These are phyloP conservation scores for Hiodon tergisus DNA, from an alignment of 2,113 vertebrate species.

Conservation along the genomic window DNA sequence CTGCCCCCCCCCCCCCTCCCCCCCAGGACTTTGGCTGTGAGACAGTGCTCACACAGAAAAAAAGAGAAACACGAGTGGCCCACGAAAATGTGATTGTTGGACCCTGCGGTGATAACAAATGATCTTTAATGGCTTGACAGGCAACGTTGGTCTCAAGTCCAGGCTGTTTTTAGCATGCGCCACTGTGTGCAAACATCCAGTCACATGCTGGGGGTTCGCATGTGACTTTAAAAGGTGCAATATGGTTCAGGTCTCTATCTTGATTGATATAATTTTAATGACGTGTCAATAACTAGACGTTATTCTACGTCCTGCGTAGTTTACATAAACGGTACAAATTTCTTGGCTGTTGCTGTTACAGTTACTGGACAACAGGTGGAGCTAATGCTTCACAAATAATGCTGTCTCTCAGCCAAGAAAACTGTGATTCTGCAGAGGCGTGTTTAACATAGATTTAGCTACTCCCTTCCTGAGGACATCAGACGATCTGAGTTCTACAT, in stretches of 20 bases:
- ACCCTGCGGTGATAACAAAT: neutral
- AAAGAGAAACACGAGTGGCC: neutral
- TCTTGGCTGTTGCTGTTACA: neutral
- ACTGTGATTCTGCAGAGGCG: neutral
- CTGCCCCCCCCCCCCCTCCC: neutral
- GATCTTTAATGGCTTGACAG: neutral
- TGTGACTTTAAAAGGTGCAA: neutral
- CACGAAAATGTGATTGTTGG: neutral
- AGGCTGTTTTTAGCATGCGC: neutral
- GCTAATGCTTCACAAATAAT: constrained; percentile 1
- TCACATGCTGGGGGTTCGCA: neutral
- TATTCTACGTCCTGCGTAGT: too few species aligned
- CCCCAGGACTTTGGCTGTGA: too few species aligned
- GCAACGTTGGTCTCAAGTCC: neutral
- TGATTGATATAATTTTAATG: neutral
- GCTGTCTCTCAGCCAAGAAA: neutral
- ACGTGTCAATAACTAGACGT: neutral
- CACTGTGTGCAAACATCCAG: neutral
- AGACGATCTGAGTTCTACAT: too few species aligned
- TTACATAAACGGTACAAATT: neutral
- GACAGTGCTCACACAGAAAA: neutral
- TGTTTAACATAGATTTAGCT: too few species aligned
- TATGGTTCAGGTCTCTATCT: neutral
- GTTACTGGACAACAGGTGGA: constrained; percentile 9
- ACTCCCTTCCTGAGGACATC: too few species aligned